These are phyloP conservation scores for Drosophila chauvacae DNA, from an alignment of 1,140 invertebrate species.

Conservation along the genomic window DNA sequence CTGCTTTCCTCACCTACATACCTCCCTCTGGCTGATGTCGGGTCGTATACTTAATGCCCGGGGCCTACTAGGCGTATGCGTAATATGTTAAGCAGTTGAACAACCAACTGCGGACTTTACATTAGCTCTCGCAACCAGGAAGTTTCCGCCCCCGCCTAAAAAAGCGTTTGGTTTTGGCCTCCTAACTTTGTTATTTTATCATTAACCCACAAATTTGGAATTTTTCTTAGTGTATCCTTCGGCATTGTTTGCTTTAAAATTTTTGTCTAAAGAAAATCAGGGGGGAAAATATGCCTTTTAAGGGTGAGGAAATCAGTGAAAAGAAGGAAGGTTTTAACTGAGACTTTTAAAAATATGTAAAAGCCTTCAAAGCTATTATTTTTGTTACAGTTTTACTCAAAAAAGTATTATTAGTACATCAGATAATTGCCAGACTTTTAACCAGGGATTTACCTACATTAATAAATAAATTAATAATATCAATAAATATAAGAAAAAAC, in stretches of 20 bases:
- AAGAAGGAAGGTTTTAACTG: background rate
- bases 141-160: slow-evolving; percentile 12
- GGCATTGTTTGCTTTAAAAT: slow-evolving; percentile 9
- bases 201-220: slow-evolving; percentile 20
- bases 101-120: slow-evolving; percentile 32
- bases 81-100: slow-evolving; percentile 55
- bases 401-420: background rate
- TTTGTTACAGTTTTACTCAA: too few relatives aligned
- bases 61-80: slow-evolving; percentile 42
- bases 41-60: slow-evolving; percentile 65
- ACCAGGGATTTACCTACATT: too few relatives aligned
- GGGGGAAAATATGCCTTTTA: background rate
- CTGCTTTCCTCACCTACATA: slow-evolving; percentile 18
- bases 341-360: too few relatives aligned
- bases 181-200: slow-evolving; percentile 43
- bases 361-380: too few relatives aligned
- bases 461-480: too few relatives aligned
- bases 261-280: background rate
- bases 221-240: background rate
- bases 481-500: background rate
- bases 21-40: slow-evolving; percentile 11
- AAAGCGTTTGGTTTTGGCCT: slow-evolving; percentile 14
- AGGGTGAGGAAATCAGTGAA: background rate
- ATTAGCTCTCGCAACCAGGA: slow-evolving; percentile 36
- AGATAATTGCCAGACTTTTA: background rate